Base-by-base conservation (phyloP, 2,113 vertebrate species). In the Grantiella picta region DNA sequence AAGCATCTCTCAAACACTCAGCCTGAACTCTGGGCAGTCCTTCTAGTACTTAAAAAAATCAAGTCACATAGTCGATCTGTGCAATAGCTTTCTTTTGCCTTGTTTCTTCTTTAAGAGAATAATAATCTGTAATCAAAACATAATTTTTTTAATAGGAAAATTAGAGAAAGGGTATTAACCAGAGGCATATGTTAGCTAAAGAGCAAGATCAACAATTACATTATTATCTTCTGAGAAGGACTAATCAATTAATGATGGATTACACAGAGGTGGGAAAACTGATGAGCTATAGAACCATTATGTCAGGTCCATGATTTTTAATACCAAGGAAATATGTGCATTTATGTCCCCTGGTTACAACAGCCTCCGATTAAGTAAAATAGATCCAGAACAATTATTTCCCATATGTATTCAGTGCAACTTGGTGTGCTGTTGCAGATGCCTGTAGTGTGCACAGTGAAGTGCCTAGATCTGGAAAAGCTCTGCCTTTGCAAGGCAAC, bases 391-490 rank as follows among this genome's bases (percentile, higher is more conserved):
- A 36, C 16, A 72, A 35, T 47, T 56, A 42, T 57, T 65, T 77
- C 12, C 17, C 20, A 13, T 8, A 18, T n/a, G 22, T 18, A 44
- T 35, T 77, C 57, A 70, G 44, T 73, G 50, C 8, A 57, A 4
- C 24, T 59, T 33, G 45, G 31, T 45, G 33, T 2, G 1, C 9
- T 44, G 27, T 27, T 75, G 70, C 77, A 83, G 47, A 18, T 31
- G 38, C 2, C 1, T 9, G 18, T 2, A 19, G 33, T 9, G 10
- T 14, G 25, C 40, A 35, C 0, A 0, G 36, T 12, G 42, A 89
- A 63, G 9, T 44, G 20, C 28, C 23, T 11, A 54, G 20, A 59
- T 21, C 25, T 73, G 22, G 45, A 77, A 80, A 84, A 82, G 19
- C 28, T 29, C 52, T 33, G 23, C 27, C 35, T 73, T 75, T 31